A percentile compares a stretch with the other conserved stretches of the same genome.
These are phyloP conservation scores for Agrochola macilenta DNA, from an alignment of 2,888 invertebrate species.

Conservation along the genomic window DNA sequence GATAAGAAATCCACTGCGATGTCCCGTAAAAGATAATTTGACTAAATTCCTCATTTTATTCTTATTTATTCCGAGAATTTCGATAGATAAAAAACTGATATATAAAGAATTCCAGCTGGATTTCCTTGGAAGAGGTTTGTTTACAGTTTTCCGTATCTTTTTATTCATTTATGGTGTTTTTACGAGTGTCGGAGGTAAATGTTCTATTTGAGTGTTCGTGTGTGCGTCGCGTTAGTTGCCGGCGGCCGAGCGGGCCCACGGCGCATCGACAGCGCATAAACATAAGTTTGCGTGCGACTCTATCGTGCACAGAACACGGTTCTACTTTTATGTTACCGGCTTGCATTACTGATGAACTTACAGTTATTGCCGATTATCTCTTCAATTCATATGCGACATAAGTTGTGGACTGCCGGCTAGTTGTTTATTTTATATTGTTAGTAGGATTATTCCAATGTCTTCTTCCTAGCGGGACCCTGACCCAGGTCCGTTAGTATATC, in stretches of 20 bases:
- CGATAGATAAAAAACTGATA: constrained; percentile 49
- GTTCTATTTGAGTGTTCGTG: constrained; percentile 66
- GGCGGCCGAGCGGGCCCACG: constrained; percentile 19
- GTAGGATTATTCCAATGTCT: neutral
- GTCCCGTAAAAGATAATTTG: constrained; percentile 27
- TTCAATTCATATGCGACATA: constrained; percentile 11
- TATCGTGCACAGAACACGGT: constrained; percentile 28
- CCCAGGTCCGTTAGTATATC: neutral
- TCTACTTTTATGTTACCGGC: constrained; percentile 43
- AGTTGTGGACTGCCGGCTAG: neutral
- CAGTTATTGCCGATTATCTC: constrained; percentile 34
- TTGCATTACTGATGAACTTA: constrained; percentile 36
- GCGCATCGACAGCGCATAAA: constrained; percentile 57
- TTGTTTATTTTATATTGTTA: constrained; percentile 20
- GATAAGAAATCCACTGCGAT: constrained; percentile 28
- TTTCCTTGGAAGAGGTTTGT: constrained; percentile 59
- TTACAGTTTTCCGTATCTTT: constrained; percentile 67
- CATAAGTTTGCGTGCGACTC: constrained; percentile 72
- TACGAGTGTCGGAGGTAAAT: constrained; percentile 65
- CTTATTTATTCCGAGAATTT: constrained; percentile 47
- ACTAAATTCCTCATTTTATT: constrained; percentile 38
- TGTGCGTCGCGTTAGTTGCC: constrained; percentile 65
- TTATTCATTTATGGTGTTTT: constrained; percentile 68
- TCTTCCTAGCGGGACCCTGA: neutral
- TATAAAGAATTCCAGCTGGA: constrained; percentile 51